Percentiles rank a stretch among this genome's conserved stretches.
These are phyloP conservation scores for Sphaerophoria taeniata DNA, from an alignment of 2,888 invertebrate species.

Conservation along the genomic window DNA sequence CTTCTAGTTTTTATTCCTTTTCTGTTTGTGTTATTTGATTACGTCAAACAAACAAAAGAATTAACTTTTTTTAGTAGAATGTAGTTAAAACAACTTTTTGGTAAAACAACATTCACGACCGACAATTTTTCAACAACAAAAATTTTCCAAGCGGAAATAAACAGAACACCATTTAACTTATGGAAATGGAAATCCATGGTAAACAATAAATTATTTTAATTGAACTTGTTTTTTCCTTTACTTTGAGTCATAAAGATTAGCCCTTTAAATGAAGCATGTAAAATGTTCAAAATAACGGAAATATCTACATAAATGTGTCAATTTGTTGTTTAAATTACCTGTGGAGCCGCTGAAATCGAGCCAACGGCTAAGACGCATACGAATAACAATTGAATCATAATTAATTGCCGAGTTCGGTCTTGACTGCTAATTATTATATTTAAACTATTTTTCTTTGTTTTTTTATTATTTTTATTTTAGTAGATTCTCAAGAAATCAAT, in stretches of 20 bases:
- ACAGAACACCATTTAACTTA: not conserved
- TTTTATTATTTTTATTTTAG: not conserved
- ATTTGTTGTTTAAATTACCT: slow-evolving; percentile 40
- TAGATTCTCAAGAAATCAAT: slow-evolving; percentile 27
- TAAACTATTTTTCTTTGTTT: not conserved
- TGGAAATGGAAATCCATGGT: slow-evolving; percentile 14
- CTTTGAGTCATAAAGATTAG: not conserved
- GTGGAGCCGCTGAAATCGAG: slow-evolving; percentile 53
- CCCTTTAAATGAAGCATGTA: not conserved
- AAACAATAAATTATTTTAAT: slow-evolving; percentile 19
- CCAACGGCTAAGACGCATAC: slow-evolving; percentile 52
- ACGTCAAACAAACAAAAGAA: slow-evolving; percentile 8
- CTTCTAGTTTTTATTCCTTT: not conserved
- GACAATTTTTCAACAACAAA: not conserved
- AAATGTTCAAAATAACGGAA: slow-evolving; percentile 7
- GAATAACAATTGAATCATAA: slow-evolving; percentile 55
- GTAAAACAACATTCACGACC: not conserved
- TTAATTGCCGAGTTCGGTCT: slow-evolving; percentile 23
- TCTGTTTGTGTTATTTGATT: not conserved
- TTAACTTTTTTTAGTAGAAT: not conserved
- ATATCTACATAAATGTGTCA: not conserved
- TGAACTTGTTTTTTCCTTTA: not conserved
- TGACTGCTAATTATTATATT: slow-evolving; percentile 5
- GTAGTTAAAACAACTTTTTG: not conserved
- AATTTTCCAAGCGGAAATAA: slow-evolving; percentile 27